Evolutionary conservation across 1,140 invertebrate genomes (phyloP).

Genomic region (Andricus grossulariae): DNA sequence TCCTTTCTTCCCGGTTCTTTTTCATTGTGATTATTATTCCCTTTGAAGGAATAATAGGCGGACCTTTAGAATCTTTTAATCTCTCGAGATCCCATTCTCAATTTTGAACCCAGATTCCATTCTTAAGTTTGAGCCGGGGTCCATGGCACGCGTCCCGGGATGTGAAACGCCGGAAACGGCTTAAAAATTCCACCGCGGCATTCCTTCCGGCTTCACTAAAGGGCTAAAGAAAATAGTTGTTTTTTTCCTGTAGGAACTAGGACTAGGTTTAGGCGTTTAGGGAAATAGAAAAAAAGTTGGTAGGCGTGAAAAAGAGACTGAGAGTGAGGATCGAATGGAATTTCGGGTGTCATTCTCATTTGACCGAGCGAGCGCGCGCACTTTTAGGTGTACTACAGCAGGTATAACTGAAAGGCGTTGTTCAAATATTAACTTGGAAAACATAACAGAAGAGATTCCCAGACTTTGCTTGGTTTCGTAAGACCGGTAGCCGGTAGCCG

Average conservation of each 20-base stretch:
- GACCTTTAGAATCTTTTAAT: slow-evolving; percentile 33
- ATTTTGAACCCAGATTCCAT: slow-evolving; percentile 10
- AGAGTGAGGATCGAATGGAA: neutral
- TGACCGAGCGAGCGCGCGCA: neutral
- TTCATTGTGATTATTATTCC: slow-evolving; percentile 4
- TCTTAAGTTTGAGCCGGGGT: slow-evolving; percentile 7
- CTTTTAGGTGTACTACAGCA: neutral
- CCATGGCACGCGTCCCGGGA: slow-evolving; percentile 32
- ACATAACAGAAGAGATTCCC: slow-evolving; percentile 57
- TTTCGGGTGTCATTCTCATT: slow-evolving; percentile 28
- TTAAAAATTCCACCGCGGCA: slow-evolving; percentile 15
- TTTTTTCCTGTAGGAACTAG: neutral
- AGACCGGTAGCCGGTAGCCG: slow-evolving; percentile 62
- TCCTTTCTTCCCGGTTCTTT: neutral
- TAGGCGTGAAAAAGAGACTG: slow-evolving; percentile 16
- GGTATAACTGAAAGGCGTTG: slow-evolving; percentile 39
- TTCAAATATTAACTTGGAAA: slow-evolving; percentile 71
- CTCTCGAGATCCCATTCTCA: slow-evolving; percentile 37
- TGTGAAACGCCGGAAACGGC: slow-evolving; percentile 32
- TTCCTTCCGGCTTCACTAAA: slow-evolving; percentile 29
- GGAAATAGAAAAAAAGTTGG: neutral
- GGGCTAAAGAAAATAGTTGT: slow-evolving; percentile 33
- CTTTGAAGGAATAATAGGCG: slow-evolving; percentile 5
- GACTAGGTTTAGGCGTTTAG: too few species aligned
- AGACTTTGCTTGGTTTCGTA: slow-evolving; percentile 62